phyloP scores from a whole-genome alignment of 2,888 invertebrate genomes.

The Cheilosia vulpina region DNA sequence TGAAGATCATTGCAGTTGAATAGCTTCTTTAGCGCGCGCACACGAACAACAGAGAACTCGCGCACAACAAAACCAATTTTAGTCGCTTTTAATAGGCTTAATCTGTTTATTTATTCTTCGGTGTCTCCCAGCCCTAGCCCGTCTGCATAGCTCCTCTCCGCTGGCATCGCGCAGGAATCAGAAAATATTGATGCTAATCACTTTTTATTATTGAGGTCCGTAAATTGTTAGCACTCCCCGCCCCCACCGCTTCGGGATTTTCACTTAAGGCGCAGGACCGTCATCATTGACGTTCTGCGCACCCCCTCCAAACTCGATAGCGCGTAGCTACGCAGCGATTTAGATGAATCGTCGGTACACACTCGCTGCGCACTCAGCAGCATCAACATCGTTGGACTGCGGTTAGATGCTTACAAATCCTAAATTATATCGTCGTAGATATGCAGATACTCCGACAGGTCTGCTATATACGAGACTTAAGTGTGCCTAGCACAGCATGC shows the following conservation, averaged over 20 bases:
- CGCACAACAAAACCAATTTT: slow-evolving; percentile 60
- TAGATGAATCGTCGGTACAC: slow-evolving; percentile 64
- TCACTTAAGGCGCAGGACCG: slow-evolving; percentile 41
- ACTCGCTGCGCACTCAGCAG: slow-evolving; percentile 57
- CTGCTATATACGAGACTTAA: background rate
- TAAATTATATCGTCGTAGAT: slow-evolving; percentile 70
- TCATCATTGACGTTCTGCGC: slow-evolving; percentile 17
- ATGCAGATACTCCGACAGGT: slow-evolving; percentile 19
- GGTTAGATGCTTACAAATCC: slow-evolving; percentile 66
- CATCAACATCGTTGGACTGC: slow-evolving; percentile 24
- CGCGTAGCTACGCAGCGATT: slow-evolving; percentile 73
- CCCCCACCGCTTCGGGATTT: slow-evolving; percentile 35
- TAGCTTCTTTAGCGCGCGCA: slow-evolving; percentile 18
- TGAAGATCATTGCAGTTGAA: slow-evolving; percentile 54
- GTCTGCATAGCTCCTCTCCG: background rate
- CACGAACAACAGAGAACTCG: slow-evolving; percentile 27
- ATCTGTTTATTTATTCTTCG: slow-evolving; percentile 72
- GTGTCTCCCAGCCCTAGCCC: background rate
- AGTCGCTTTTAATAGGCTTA: slow-evolving; percentile 72
- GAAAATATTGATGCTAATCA: slow-evolving; percentile 75
- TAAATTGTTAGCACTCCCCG: slow-evolving; percentile 62
- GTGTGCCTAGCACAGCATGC: slow-evolving; percentile 27
- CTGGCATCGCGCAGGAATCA: slow-evolving; percentile 58
- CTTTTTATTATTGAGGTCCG: slow-evolving; percentile 73
- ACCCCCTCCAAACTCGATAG: slow-evolving; percentile 30